Base-by-base conservation (phyloP, 1,140 invertebrate genomes). In the Drosophila ohnishii region DNA sequence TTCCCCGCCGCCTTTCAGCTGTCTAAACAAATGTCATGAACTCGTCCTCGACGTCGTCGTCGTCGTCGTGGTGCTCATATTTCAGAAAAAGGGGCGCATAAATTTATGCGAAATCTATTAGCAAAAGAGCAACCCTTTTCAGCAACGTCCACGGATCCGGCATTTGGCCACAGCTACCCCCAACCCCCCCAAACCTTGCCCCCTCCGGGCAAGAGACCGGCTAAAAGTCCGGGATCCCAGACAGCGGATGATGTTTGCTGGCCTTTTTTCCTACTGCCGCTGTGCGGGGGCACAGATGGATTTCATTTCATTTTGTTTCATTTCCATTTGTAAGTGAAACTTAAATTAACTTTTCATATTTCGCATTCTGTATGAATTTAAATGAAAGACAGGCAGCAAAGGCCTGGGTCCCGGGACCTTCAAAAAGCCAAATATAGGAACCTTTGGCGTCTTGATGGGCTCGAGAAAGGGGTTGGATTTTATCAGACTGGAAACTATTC, bases 41-140 rank as follows among this genome's bases (percentile, higher is more conserved):
- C 84, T 84, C 84, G 73, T 60, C 66, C 25, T 28, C 80, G 63
- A 61, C 66, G 69, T 44, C 42, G 13, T 25, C 47, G 42, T 78
- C 83, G 72, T 56, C 80, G 69, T 62, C 64, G 69, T 45, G 67
- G 51, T 14, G 51, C 64, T 87, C 79, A 89, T 88, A 87, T 87
- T 87, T 88, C 85, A 87, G 66, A 66, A 87, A 88, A 87, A 84
- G 73, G 82, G 82, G 83, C 82, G 82, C 83, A 86, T 86, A 87
- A 87, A 87, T 87, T 87, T 87, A 83, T 87, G 76, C 84, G 76
- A 78, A 87, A 87, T 87, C 83, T 87, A 87, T 87, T 87, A 87
- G 80, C 71, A 74, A 70, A 65, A 59, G 56, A 67, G 66, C 64
- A 88, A 86, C 82, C 82, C 83, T 86, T 86, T 82, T 86, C 83